Base-by-base conservation (phyloP, 2,888 invertebrate species). In the Vannuccia rotundouncinata region DNA sequence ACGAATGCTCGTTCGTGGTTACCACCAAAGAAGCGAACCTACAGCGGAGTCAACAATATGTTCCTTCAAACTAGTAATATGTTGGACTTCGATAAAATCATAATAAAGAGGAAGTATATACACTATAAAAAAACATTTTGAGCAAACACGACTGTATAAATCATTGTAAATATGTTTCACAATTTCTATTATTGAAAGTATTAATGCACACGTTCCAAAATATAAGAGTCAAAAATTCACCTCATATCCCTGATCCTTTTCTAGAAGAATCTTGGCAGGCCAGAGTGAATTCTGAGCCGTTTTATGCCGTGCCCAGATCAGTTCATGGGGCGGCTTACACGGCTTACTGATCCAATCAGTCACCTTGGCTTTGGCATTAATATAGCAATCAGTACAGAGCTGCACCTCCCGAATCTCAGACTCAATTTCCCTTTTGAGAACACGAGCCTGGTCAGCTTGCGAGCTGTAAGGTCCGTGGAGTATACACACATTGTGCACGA, bases 221-320 rank as follows among this genome's bases (percentile, higher is more conserved):
- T n/a, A n/a, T n/a, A n/a, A n/a, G n/a, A n/a, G n/a, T n/a, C n/a
- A n/a, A n/a, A n/a, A n/a, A 80, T 93, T 89, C 0, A 93, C 93
- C 86, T 94, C 93, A 85, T 91, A 92, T 82, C 90, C 90, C 13
- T 90, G 89, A 28, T 91, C 91, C 17, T 85, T 91, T 31, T 87
- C 90, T 89, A 87, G 84, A 75, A 88, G 87, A 84, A 93, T 92
- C 89, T 94, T 94, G 0, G 93, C 93, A 1, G 94, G 94, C 93
- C 93, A 94, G 86, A 91, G 92, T 0, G 92, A 91, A 17, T 79
- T 22, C 59, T 60, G 80, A 30, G 17, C 30, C 0, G 93, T 92
- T 84, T 91, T 91, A 85, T 92, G 92, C 86, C 93, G 93, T 28
- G 94, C 94, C 89, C 91, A 93, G 0, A 93, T 93, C 59, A 94